phyloP scores from a whole-genome alignment of 2,888 invertebrate species.

The Rhyacophila evoluta region DNA sequence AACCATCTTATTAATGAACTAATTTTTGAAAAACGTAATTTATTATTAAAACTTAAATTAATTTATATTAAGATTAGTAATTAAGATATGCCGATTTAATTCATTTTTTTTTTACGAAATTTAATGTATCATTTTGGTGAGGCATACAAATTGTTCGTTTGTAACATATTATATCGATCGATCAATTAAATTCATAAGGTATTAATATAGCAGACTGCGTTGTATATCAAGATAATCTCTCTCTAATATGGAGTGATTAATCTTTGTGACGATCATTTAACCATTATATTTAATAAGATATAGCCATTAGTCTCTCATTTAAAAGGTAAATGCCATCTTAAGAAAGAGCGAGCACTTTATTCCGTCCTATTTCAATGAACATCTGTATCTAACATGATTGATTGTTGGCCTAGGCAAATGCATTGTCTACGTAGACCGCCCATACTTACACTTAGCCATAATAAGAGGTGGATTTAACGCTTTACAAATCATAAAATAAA shows the following conservation, averaged over 20 bases:
- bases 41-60: too few species aligned
- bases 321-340: constrained; percentile 19
- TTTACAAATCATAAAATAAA: background rate
- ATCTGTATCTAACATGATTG: constrained; percentile 50
- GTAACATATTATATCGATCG: too few species aligned
- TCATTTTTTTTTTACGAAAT: too few species aligned
- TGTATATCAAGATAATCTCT: too few species aligned
- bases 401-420: constrained; percentile 40
- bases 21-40: too few species aligned
- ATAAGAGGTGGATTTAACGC: background rate
- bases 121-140: too few species aligned
- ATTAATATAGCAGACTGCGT: too few species aligned
- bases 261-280: background rate
- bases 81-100: too few species aligned
- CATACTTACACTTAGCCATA: background rate
- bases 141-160: too few species aligned
- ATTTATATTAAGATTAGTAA: too few species aligned
- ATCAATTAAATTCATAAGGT: too few species aligned
- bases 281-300: background rate
- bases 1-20: too few species aligned
- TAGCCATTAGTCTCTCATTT: background rate
- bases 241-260: background rate
- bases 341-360: constrained; percentile 3
- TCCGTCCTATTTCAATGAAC: constrained; percentile 34
- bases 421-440: constrained; percentile 39